Percentiles rank a stretch among this genome's conserved stretches.
These are phyloP conservation scores for Drosophila leonis DNA, from an alignment of 2,888 invertebrate genomes.

Conservation along the genomic window DNA sequence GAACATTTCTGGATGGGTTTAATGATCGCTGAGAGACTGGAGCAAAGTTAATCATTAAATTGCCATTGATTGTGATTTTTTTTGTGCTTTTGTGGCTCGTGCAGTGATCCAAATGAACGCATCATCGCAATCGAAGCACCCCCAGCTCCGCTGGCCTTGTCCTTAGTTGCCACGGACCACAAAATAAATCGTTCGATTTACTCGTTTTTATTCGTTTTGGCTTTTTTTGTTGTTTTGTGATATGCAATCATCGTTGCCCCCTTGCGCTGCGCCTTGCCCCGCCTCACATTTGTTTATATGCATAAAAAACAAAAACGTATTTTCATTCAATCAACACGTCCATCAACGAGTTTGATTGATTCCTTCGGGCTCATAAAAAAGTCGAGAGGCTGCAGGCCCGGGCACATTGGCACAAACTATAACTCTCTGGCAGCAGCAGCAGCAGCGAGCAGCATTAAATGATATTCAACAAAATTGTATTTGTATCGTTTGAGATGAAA, in stretches of 20 bases:
- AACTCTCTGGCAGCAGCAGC: slow-evolving; percentile 6
- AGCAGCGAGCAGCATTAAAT: slow-evolving; percentile 42
- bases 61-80: slow-evolving; percentile 69
- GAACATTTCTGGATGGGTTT: slow-evolving; percentile 40
- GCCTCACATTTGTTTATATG: slow-evolving; percentile 71
- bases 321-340: slow-evolving; percentile 83
- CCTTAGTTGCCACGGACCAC: slow-evolving; percentile 21
- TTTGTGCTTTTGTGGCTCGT: slow-evolving; percentile 65
- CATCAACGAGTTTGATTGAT: slow-evolving; percentile 83
- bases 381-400: slow-evolving; percentile 48
- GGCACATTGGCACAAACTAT: slow-evolving; percentile 19
- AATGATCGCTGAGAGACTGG: slow-evolving; percentile 64
- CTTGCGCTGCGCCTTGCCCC: slow-evolving; percentile 6
- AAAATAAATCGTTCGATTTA: slow-evolving; percentile 59
- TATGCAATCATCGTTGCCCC: slow-evolving; percentile 43
- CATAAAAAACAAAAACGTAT: slow-evolving; percentile 79
- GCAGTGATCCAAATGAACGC: slow-evolving; percentile 60
- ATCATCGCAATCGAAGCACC: slow-evolving; percentile 30
- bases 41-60: slow-evolving; percentile 76
- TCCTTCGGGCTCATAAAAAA: slow-evolving; percentile 81
- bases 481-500: background rate
- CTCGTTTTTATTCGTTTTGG: slow-evolving; percentile 48
- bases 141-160: background rate
- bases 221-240: slow-evolving; percentile 35
- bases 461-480: slow-evolving; percentile 51